These are phyloP conservation scores for Trichomycterus rosablanca DNA, from an alignment of 2,113 vertebrate genomes.

Conservation along the genomic window DNA sequence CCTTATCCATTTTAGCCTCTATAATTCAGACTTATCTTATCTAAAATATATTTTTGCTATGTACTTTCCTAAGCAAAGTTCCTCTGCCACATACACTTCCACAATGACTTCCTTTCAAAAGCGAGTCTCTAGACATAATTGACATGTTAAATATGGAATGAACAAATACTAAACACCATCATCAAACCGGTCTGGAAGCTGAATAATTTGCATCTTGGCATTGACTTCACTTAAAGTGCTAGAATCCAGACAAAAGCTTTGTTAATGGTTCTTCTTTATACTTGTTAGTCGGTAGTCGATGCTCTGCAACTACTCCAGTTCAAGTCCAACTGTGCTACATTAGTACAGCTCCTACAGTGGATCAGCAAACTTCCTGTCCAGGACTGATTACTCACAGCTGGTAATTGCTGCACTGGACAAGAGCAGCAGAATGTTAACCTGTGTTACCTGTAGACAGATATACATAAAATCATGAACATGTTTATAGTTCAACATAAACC, in stretches of 20 bases:
- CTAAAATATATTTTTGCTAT: background rate
- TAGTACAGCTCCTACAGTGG: constrained; percentile 19
- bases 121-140: background rate
- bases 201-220: background rate
- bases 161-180: background rate
- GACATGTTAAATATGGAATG: background rate
- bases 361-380: background rate
- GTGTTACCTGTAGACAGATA: constrained; percentile 35
- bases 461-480: too few species aligned
- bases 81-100: background rate
- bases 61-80: background rate
- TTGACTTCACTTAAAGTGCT: too few species aligned
- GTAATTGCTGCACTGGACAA: background rate
- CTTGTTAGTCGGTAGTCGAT: background rate
- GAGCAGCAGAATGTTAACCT: constrained; percentile 11
- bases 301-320: background rate
- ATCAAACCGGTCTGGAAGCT: background rate
- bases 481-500: background rate
- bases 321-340: constrained; percentile 12
- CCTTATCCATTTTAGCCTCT: too few species aligned
- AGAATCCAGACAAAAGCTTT: background rate
- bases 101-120: background rate
- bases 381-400: background rate
- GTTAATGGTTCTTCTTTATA: background rate
- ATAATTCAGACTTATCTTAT: too few species aligned